These are phyloP conservation scores for Diprion similis DNA, from an alignment of 1,140 invertebrate genomes.

Conservation along the genomic window DNA sequence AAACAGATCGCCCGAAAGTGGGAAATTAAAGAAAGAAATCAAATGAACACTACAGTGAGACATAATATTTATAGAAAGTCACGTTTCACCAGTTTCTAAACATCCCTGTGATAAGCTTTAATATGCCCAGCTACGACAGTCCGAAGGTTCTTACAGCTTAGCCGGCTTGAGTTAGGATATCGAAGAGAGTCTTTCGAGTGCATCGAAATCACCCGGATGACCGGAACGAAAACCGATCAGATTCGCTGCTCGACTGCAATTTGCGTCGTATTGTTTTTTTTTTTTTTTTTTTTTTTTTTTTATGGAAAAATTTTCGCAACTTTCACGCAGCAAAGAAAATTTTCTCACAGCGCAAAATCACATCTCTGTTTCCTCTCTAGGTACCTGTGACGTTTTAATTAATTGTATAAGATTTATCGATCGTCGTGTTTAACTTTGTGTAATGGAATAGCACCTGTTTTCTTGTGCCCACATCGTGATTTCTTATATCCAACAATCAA, in stretches of 20 bases:
- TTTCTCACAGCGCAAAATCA: neutral
- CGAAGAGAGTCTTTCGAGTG: no score
- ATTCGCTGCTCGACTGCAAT: neutral
- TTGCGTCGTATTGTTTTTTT: neutral
- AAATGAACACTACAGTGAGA: neutral
- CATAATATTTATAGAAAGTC: constrained; percentile 6
- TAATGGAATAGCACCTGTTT: neutral
- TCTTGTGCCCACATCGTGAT: neutral
- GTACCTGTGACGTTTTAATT: neutral
- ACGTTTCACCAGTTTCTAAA: neutral
- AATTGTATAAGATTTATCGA: neutral
- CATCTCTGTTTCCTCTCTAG: neutral
- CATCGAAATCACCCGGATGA: no score
- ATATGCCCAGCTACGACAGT: no score
- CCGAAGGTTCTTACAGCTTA: no score
- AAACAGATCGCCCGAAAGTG: constrained; percentile 56
- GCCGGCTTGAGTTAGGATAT: no score
- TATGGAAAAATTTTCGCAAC: neutral
- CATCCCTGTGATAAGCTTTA: no score
- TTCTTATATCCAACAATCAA: neutral
- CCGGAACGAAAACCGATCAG: neutral
- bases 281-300: neutral
- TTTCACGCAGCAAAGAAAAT: neutral
- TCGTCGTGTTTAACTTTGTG: neutral
- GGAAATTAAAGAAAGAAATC: constrained; percentile 46